Percentiles rank a stretch among this genome's conserved stretches.
Evolutionary conservation across 2,888 invertebrate genomes (phyloP).

Genomic region (Macaria liturata): DNA sequence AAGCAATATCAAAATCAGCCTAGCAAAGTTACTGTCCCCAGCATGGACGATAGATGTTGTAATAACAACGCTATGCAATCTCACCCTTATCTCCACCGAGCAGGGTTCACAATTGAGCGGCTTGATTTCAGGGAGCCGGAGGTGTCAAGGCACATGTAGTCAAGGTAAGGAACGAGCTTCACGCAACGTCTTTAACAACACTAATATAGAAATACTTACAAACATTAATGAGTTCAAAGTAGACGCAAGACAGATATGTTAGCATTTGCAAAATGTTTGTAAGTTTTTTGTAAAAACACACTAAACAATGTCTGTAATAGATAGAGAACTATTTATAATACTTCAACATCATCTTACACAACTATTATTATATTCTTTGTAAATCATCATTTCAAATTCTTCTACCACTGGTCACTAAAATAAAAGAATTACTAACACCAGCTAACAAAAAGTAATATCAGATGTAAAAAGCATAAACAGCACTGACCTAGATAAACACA

Average conservation of each 20-base stretch:
- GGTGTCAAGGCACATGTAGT: slow-evolving; percentile 68
- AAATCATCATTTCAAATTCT: neutral
- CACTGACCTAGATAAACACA: slow-evolving; percentile 14
- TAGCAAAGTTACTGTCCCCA: slow-evolving; percentile 70
- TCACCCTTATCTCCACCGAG: slow-evolving; percentile 36
- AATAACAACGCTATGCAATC: slow-evolving; percentile 64
- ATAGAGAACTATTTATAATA: neutral
- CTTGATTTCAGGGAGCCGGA: slow-evolving; percentile 79
- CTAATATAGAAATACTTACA: slow-evolving; percentile 20
- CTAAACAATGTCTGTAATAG: neutral
- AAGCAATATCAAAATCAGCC: slow-evolving; percentile 46
- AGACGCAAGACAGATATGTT: neutral
- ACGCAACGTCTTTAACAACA: slow-evolving; percentile 42
- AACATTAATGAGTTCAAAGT: slow-evolving; percentile 1
- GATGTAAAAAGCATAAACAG: slow-evolving; percentile 11
- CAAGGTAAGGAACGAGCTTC: slow-evolving; percentile 73
- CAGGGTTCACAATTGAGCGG: slow-evolving; percentile 51
- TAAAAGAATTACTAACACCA: neutral
- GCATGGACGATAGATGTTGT: slow-evolving; percentile 76
- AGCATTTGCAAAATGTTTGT: slow-evolving; percentile 8
- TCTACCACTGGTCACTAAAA: neutral
- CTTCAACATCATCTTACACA: neutral
- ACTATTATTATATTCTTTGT: neutral
- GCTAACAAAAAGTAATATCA: neutral
- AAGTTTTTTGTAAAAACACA: slow-evolving; percentile 4